phyloP scores from a whole-genome alignment of 2,888 invertebrate genomes.

The Margaritifera margaritifera region DNA sequence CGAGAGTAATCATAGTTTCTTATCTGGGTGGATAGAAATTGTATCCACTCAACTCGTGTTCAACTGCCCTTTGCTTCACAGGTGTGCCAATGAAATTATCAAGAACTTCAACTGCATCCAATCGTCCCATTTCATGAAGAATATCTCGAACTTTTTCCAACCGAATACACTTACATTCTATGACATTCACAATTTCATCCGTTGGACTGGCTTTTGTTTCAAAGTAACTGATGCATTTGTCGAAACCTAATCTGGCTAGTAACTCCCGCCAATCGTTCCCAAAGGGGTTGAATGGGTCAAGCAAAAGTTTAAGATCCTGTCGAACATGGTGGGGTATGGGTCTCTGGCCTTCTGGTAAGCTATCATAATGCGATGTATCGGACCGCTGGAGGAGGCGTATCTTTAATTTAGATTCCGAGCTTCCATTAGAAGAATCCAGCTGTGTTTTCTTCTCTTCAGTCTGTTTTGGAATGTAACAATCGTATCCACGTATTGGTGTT shows the following conservation, averaged over 20 bases:
- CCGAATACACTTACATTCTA: slow-evolving; percentile 25
- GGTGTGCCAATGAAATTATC: slow-evolving; percentile 5
- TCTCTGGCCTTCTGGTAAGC: slow-evolving; percentile 1
- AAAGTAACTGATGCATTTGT: slow-evolving; percentile 34
- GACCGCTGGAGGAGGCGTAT: background rate
- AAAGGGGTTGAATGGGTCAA: slow-evolving; percentile 35
- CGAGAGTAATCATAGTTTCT: too few species aligned
- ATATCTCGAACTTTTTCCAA: slow-evolving; percentile 20
- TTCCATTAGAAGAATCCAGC: background rate
- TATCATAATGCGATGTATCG: background rate
- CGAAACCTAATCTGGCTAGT: slow-evolving; percentile 31
- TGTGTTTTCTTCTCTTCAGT: background rate
- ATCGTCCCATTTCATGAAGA: slow-evolving; percentile 13
- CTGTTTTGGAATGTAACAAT: slow-evolving; percentile 6
- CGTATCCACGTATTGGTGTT: background rate
- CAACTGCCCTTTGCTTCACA: background rate
- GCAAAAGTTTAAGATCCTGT: slow-evolving; percentile 30
- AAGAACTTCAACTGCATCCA: slow-evolving; percentile 17
- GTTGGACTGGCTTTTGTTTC: slow-evolving; percentile 33
- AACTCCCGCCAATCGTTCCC: slow-evolving; percentile 46
- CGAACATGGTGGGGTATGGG: slow-evolving; percentile 25
- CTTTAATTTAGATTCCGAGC: background rate
- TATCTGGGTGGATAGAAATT: too few species aligned
- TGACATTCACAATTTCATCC: slow-evolving; percentile 27
- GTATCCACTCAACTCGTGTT: background rate